A percentile compares a stretch with the other conserved stretches of the same genome.
phyloP scores from a whole-genome alignment of 2,888 invertebrate species.

The Parnassius orleans region DNA sequence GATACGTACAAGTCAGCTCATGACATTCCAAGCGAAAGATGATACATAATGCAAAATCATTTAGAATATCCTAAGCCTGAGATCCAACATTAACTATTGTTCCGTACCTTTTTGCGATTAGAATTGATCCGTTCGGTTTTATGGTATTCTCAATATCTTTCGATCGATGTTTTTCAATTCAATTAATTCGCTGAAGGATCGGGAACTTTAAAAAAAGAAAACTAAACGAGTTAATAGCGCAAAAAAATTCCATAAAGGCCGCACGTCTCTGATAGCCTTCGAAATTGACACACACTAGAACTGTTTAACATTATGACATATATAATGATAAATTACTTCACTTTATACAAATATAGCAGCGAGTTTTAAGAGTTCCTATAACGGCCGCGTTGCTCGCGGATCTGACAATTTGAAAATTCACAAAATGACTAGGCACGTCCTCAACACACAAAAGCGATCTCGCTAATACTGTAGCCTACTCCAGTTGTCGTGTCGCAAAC shows the following conservation, averaged over 20 bases:
- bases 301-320: constrained; percentile 75
- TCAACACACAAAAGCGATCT: constrained; percentile 48
- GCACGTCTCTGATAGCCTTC: constrained; percentile 75
- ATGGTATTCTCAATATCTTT: too few relatives aligned
- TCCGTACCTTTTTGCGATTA: too few relatives aligned
- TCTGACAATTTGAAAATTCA: constrained; percentile 79
- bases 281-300: constrained; percentile 76
- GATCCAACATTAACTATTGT: not conserved
- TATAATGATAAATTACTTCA: constrained; percentile 78
- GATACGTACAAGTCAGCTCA: too few relatives aligned
- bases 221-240: not conserved
- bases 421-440: constrained; percentile 80
- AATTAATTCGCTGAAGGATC: constrained; percentile 31
- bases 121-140: too few relatives aligned
- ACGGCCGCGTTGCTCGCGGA: constrained; percentile 76
- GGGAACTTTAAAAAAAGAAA: constrained; percentile 19
- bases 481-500: constrained; percentile 34
- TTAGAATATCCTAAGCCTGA: not conserved
- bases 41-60: not conserved
- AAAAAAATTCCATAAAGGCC: constrained; percentile 30
- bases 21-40: too few relatives aligned
- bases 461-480: constrained; percentile 55
- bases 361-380: constrained; percentile 89
- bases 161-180: not conserved
- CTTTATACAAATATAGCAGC: constrained; percentile 87